Evolutionary conservation across 2,888 invertebrate genomes (phyloP), one percentile per base, ranked within the genome.

Genomic region (Campaea margaritaria): DNA sequence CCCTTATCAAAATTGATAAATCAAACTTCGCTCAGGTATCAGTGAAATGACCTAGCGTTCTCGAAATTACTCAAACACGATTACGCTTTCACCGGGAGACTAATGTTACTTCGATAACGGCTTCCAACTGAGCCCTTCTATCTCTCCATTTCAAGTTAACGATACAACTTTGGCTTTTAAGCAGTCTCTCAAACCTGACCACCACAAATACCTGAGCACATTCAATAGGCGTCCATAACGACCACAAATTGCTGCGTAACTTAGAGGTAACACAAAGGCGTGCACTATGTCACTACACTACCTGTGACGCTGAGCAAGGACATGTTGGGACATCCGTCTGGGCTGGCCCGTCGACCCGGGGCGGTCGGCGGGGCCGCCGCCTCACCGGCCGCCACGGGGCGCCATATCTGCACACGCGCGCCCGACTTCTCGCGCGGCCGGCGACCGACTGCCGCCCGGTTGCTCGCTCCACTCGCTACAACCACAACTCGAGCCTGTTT

Each of bases 251-350:
- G 75, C 74, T 77, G 81, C 78, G 82, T 79, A 79, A 78, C 73
- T 73, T 49, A 49, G 28, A 2, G 66, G 63, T 70, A 76, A 78
- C 79, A 85, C 81, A 85, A 82, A 83, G 82, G 65, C 50, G 50
- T 62, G 47, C 63, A 69, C 68, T 72, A 62, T 58, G 63, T 67
- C 76, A 78, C 77, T 81, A 79, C 76, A 72, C 67, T 78, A 93
- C 93, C 93, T 92, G 93, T 93, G 84, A 93, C 93, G 92, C 93
- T 93, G 86, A 93, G 92, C 83, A 93, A 89, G 85, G 93, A 93
- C 93, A 93, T 93, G 90, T 75, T 91, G 90, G 84, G 88, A 81
- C 84, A 83, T 76, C 78, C 79, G 83, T 79, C 83, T 86, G 78
- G 85, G 84, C 85, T 85, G 87, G 88, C 91, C 91, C 91, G 91